Conservation (phyloP, 2,888 invertebrate genomes). For the Gerris lacustris region DNA sequence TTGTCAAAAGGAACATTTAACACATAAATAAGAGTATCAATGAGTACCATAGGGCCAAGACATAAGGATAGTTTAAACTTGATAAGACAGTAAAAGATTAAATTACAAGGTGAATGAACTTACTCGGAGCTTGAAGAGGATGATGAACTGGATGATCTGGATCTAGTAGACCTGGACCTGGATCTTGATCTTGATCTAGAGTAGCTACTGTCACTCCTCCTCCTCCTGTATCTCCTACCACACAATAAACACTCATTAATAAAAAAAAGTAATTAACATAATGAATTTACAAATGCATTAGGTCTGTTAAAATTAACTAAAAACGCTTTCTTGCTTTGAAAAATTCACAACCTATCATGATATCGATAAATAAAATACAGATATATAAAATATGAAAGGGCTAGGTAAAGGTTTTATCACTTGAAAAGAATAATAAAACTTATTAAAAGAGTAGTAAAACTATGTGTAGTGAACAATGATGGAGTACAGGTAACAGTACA, state of each 20-base stretch:
- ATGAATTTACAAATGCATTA: not conserved
- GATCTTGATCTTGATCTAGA: conserved; percentile 27
- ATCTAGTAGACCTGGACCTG: conserved; percentile 27
- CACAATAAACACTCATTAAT: not conserved
- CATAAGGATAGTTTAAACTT: not conserved
- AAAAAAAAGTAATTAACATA: not conserved
- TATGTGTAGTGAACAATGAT: no score
- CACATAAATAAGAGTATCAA: no score
- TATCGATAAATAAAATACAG: no score
- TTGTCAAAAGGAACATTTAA: no score
- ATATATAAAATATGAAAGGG: no score
- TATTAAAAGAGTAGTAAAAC: no score
- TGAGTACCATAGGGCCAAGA: no score
- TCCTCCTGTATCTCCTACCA: conserved; percentile 16
- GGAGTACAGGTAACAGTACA: no score
- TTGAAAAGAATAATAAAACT: no score
- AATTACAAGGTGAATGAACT: not conserved
- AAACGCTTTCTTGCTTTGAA: no score
- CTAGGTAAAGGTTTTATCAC: no score
- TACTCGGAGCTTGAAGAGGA: not conserved
- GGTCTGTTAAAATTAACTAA: not conserved
- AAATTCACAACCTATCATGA: no score
- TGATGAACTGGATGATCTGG: not conserved
- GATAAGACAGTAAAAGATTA: not conserved
- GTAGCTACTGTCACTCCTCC: conserved; percentile 12